Percentiles rank a stretch among this genome's conserved stretches.
phyloP scores from a whole-genome alignment of 2,113 vertebrate species.

The Anhinga anhinga region DNA sequence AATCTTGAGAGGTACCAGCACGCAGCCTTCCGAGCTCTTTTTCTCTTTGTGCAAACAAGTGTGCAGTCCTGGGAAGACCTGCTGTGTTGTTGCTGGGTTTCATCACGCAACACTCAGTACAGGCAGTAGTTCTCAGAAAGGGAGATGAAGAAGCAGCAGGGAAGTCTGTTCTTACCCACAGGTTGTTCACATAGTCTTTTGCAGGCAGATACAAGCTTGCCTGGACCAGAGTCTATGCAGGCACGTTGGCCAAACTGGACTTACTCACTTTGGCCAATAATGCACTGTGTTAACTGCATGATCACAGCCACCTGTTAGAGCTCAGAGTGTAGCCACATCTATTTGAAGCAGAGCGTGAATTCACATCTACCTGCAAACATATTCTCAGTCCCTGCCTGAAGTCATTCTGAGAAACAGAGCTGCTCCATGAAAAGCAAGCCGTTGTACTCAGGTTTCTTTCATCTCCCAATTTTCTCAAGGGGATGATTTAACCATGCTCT shows the following conservation, averaged over 20 bases:
- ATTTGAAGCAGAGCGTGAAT: not conserved
- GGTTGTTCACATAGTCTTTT: not conserved
- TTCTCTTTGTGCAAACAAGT: not conserved
- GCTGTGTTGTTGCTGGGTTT: not conserved
- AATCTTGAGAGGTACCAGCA: not conserved
- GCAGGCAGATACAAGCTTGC: not conserved
- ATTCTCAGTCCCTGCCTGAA: not conserved
- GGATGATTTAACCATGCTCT: not conserved
- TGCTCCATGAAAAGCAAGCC: not conserved
- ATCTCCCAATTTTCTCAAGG: not conserved
- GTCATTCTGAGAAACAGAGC: not conserved
- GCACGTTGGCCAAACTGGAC: not conserved
- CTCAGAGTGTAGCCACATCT: not conserved
- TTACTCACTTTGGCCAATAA: not conserved
- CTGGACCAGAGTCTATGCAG: not conserved
- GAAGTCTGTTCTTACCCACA: not conserved
- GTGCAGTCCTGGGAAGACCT: not conserved
- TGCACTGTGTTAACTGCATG: not conserved
- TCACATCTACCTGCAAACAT: not conserved
- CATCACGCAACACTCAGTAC: rapidly evolving
- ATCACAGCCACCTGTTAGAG: not conserved
- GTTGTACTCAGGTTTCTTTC: not conserved
- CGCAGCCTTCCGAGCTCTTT: not conserved
- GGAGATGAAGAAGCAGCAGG: not conserved
- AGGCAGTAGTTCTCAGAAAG: not conserved